Base-by-base conservation (phyloP, 2,797 vertebrate species). In the Syndactyla subalaris region DNA sequence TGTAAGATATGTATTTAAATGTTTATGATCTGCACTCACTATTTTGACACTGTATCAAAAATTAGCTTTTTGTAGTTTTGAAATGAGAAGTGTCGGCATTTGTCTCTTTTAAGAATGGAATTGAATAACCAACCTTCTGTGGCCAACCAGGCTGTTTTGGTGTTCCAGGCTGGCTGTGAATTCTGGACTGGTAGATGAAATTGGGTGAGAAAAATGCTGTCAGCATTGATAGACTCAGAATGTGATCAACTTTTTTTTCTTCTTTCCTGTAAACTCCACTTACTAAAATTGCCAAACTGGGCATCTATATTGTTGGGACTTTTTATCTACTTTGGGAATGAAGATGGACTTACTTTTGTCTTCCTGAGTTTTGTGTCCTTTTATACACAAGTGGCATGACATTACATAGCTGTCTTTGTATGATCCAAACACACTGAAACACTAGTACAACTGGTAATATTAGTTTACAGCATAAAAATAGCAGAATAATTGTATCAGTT, bases 1-100 rank as follows among this genome's bases (percentile, higher is more conserved):
- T 14, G 5, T 77, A 59, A 65, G 27, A 46, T 13, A 3, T 34
- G 5, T 46, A 27, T 80, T 79, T 59, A 59, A 63, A 59, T 46
- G 2, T 66, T 70, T 57, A 2, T 72, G 2, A n/a, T 67, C 3
- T 12, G 1, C 1, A 24, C 23, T 77, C 7, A 4, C 3, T 75
- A 4, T 49, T 81, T 41, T 88, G 72, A 54, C 22, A 21, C 21
- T 65, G 9, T 22, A 52, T 67, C 34, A 59, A 58, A 86, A 74
- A n/a, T 70, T 61, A n/a, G 2, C 17, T 66, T 65, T 77, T 83
- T 62, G 3, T 57, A 32, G 17, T 67, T 96, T 83, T 84, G 36
- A 66, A 92, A 24, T 73, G 61, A 52, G 30, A 74, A 2, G 39
- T 78, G 29, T 81, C 70, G 67, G 59, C 3, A 17, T 65, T 16